phyloP scores from a whole-genome alignment of 2,113 vertebrate genomes.

The Colius striatus region DNA sequence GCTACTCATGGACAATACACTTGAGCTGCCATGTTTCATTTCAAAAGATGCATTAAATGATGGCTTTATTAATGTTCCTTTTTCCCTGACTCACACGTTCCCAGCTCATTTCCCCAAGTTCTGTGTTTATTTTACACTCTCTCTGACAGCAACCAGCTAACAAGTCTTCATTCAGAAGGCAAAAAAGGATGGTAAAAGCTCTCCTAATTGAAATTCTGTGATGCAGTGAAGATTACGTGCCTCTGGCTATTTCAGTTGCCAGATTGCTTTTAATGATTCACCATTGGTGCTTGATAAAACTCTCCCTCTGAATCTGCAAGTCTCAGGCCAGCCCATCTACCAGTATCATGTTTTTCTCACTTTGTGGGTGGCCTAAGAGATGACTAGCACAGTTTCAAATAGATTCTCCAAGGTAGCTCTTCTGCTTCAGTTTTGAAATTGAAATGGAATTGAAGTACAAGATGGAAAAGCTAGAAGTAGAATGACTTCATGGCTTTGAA shows the following conservation, averaged over 20 bases:
- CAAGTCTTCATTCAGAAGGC: neutral
- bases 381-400: neutral
- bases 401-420: neutral
- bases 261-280: constrained; percentile 5
- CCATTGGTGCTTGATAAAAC: neutral
- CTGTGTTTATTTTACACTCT: neutral
- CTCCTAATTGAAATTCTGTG: neutral
- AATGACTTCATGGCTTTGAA: neutral
- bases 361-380: constrained; percentile 3
- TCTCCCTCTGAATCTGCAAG: neutral
- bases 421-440: neutral
- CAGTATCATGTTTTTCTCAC: neutral
- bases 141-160: neutral
- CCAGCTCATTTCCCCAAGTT: neutral
- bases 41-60: neutral
- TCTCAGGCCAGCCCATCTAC: neutral
- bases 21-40: neutral
- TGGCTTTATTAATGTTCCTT: neutral
- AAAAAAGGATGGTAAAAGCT: neutral
- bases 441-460: neutral
- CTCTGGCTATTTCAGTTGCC: constrained; percentile 38
- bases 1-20: neutral
- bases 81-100: neutral
- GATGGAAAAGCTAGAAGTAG: neutral
- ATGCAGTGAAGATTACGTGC: neutral